Evolutionary conservation across 2,888 invertebrate species (phyloP), one percentile per base, ranked within the genome.

Genomic region (Eugnorisma glareosa): DNA sequence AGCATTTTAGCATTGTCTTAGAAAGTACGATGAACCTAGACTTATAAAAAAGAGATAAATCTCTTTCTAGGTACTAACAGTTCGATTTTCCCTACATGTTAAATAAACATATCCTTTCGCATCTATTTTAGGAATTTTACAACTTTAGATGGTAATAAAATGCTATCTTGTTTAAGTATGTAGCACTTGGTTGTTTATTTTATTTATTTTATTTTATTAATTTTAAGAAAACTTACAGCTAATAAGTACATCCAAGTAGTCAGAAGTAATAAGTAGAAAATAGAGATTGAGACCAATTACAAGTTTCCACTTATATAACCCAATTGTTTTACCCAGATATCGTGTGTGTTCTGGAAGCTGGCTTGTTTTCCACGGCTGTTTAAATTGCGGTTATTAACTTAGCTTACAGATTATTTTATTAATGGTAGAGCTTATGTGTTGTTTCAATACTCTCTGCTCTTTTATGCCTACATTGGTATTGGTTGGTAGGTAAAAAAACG

Each of bases 91-190:
- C 31, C 2, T 57, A 75, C 40, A 64, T 57, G 75, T 48, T 45
- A 67, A 64, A 54, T 64, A 68, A 67, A 66, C n/a, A 75, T 75
- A 63, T 68, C 28, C 35, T 31, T 68, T 64, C 54, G 37, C 21
- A 66, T 68, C 67, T 79, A 75, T 79, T 79, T 68, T 31, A 57
- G 48, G 74, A 74, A 28, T 75, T 68, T 79, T 75, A 79, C 54
- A 57, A 48, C 79, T 79, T 74, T 48, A 68, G 64, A 79, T 48
- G 28, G 57, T 59, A 75, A 48, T 79, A 79, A 79, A 79, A 79
- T 48, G 43, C 21, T 79, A 79, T 79, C 79, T 79, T 57, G n/a
- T 79, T 43, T 68, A 45, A 51, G 45, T 66, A 1, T 66, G 40
- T 67, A 28, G 48, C n/a, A 67, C 57, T 68, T 66, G 24, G 75